Evolutionary conservation across 2,113 vertebrate genomes (phyloP).

Genomic region (Cebus imitator): DNA sequence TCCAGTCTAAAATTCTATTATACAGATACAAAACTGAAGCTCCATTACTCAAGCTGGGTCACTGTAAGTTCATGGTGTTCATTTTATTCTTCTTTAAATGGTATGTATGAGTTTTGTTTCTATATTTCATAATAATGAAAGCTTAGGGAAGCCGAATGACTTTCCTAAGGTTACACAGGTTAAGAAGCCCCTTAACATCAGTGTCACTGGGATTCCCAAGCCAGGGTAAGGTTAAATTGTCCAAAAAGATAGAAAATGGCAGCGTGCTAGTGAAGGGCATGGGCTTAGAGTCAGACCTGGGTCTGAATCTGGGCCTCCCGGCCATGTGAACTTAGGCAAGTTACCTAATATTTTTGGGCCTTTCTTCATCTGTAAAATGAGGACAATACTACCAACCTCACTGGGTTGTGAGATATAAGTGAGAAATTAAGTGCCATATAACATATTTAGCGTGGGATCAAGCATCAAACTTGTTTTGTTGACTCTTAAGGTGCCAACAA

Average conservation of each 20-base stretch:
- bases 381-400: background rate
- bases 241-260: background rate
- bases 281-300: background rate
- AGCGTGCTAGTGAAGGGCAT: background rate
- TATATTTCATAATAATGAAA: background rate
- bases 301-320: background rate
- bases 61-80: background rate
- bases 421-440: constrained; percentile 15
- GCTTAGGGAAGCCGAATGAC: background rate
- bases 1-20: background rate
- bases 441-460: background rate
- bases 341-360: constrained; percentile 34
- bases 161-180: background rate
- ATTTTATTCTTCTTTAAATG: background rate
- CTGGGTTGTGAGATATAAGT: background rate
- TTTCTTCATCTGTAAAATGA: constrained; percentile 15
- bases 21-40: background rate
- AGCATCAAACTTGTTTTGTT: background rate
- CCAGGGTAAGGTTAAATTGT: background rate
- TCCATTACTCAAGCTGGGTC: background rate
- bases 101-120: background rate
- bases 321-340: background rate
- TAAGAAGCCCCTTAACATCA: background rate
- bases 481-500: background rate
- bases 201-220: background rate